Base-by-base conservation (phyloP, 2,888 invertebrate species). In the Junonia oenone region DNA sequence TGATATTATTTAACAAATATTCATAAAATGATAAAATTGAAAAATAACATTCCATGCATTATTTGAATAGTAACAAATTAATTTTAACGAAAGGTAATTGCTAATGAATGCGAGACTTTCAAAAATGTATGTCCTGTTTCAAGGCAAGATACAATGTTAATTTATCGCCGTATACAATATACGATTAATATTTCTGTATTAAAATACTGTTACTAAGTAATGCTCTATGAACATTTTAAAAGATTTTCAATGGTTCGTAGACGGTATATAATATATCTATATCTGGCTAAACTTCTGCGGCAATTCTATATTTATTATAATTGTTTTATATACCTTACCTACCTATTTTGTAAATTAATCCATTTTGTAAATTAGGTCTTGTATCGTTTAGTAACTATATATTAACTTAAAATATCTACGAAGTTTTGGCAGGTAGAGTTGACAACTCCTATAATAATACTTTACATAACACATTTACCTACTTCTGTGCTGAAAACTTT, bases 61-160 rank as follows among this genome's bases (percentile, higher is more conserved):
- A 40, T 56, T 50, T 49, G 45, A 50, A 57, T 49, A 51, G 11
- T 55, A 31, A 38, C 19, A 51, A 49, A 19, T 17, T 46, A 45
- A 52, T 53, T 15, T 53, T 54, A 56, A 50, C 46, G 47, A 61
- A 58, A 58, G 54, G 49, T 49, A 38, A 26, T 43, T 52, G 40
- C 17, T 46, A 56, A 55, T 55, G 49, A 58, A 46, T 43, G 38
- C 37, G 49, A 27, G 40, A 29, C 51, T 56, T 62, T 58, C 49
- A 51, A 54, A 62, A 58, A 40, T 52, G 2, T 51, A 40, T 59
- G 49, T 56, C 61, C 49, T 51, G 52, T 60, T 40, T 61, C 58
- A 62, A 62, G 61, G 62, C 47, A 31, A 61, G 38, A 22, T 27
- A 35, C 27, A 37, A 35, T 33, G 19, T 38, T 27, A 47, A 40